Evolutionary conservation across 2,113 vertebrate genomes (phyloP).

Genomic region (Campylomormyrus tamandua): DNA sequence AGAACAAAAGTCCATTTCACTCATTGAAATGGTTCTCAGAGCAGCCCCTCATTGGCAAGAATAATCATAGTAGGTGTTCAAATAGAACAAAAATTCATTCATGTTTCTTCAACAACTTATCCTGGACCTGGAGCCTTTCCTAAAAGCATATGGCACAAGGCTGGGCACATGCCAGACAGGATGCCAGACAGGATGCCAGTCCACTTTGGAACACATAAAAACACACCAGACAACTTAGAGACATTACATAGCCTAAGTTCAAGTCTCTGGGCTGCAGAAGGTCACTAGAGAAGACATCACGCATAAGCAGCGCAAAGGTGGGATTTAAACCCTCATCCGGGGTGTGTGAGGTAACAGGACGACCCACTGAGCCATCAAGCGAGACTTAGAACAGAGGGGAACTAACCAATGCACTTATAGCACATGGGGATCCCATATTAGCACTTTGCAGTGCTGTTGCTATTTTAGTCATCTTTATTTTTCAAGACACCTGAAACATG

Average conservation of each 20-base stretch:
- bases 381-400: not conserved
- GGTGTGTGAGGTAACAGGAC: not conserved
- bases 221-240: not conserved
- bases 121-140: not conserved
- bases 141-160: not conserved
- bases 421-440: not conserved
- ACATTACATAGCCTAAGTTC: not conserved
- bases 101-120: not conserved
- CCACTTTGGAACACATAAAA: not conserved
- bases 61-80: not conserved
- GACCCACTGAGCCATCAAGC: not conserved
- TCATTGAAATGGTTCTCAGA: not conserved
- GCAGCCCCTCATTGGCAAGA: not conserved
- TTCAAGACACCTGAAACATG: not conserved
- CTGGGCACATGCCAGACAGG: not conserved
- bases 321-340: not conserved
- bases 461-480: not conserved
- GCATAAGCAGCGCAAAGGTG: not conserved
- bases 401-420: not conserved
- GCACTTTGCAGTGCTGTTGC: not conserved
- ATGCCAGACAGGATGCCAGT: not conserved
- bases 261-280: not conserved
- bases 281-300: not conserved
- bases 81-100: not conserved
- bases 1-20: not conserved